Conservation (phyloP, 30 jellyfish, hydroid and myxozoan species). For the Aurelia coerulea region DNA sequence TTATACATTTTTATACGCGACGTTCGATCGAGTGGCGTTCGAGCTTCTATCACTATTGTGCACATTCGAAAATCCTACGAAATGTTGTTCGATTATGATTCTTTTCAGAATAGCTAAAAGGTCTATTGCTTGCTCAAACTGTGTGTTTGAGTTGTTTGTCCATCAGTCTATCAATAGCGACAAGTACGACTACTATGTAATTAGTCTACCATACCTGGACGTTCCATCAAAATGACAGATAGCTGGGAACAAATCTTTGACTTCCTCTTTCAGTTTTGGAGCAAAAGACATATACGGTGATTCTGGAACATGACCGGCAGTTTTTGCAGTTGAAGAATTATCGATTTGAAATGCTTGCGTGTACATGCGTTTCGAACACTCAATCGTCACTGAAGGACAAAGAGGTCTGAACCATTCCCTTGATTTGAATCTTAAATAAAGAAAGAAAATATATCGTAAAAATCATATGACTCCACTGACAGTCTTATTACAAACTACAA, state of each 20-base stretch:
- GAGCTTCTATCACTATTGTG: too few species aligned
- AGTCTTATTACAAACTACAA: too few species aligned
- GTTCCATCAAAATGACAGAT: conserved; percentile 57
- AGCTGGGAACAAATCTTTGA: conserved; percentile 37
- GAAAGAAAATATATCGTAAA: not conserved
- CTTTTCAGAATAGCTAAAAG: too few species aligned
- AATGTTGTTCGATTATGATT: too few species aligned
- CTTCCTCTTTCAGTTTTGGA: conserved; percentile 22
- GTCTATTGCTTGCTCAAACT: too few species aligned
- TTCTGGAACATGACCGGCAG: not conserved
- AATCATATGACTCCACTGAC: not conserved
- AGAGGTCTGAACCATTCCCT: conserved; percentile 63
- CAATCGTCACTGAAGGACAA: conserved; percentile 55
- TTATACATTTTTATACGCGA: too few species aligned
- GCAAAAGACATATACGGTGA: conserved; percentile 73
- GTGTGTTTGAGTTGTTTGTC: too few species aligned
- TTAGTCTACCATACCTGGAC: conserved; percentile 8
- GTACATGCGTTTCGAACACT: conserved; percentile 25
- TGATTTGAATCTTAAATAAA: conserved; percentile 30
- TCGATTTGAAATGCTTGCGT: not conserved
- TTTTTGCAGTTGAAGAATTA: too few species aligned
- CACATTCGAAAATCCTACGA: too few species aligned
- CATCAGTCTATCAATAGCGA: too few species aligned
- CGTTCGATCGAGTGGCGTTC: too few species aligned
- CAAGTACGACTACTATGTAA: too few species aligned